Percentiles rank a stretch among this genome's conserved stretches.
These are phyloP conservation scores for Promerops cafer DNA, from an alignment of 2,113 vertebrate genomes.

Conservation along the genomic window DNA sequence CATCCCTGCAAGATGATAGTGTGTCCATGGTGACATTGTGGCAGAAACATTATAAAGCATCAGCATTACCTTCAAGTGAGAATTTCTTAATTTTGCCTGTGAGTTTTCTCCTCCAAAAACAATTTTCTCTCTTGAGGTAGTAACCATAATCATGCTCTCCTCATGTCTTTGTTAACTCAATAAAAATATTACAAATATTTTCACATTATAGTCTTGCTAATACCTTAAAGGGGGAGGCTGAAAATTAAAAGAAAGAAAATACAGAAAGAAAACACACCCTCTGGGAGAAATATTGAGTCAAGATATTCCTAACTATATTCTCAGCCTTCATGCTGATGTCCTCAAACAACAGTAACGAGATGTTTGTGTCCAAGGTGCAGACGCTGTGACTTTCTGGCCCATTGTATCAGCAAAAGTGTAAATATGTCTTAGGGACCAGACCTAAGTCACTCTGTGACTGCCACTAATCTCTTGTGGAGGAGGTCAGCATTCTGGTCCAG, in stretches of 20 bases:
- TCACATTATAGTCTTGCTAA: background rate
- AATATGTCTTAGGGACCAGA: background rate
- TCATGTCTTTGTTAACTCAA: background rate
- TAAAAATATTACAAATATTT: background rate
- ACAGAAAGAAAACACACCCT: accelerated
- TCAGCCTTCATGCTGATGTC: background rate
- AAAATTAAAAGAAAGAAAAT: background rate
- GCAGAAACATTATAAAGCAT: background rate
- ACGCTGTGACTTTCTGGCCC: background rate
- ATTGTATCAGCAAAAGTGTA: background rate
- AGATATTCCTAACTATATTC: background rate
- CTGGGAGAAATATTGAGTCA: background rate
- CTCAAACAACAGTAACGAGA: background rate
- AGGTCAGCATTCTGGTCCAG: background rate
- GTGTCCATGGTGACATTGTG: background rate
- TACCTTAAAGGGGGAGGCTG: background rate
- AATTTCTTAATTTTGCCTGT: background rate
- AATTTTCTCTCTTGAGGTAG: background rate
- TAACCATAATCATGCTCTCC: background rate
- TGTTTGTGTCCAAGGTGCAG: background rate
- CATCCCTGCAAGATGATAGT: background rate
- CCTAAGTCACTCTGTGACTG: background rate
- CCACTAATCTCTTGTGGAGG: background rate
- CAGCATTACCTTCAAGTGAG: background rate
- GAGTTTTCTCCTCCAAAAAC: background rate